Evolutionary conservation across 2,888 invertebrate genomes (phyloP).

Genomic region (Liodrosophila aerea): DNA sequence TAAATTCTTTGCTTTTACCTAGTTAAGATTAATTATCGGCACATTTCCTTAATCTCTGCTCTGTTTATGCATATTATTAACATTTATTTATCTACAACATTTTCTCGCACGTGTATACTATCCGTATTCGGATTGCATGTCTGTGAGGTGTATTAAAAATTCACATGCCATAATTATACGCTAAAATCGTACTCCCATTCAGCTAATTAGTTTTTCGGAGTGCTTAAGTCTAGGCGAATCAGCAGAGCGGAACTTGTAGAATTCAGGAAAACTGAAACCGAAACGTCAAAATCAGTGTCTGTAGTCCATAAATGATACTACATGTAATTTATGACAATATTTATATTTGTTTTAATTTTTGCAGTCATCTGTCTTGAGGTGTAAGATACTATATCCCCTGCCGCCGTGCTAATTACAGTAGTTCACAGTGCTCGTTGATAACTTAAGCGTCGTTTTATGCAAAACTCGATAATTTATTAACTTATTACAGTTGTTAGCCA

Average conservation of each 20-base stretch:
- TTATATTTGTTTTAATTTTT: slow-evolving; percentile 9
- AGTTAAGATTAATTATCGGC: too few relatives aligned
- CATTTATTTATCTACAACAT: too few relatives aligned
- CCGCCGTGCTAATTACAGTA: slow-evolving; percentile 55
- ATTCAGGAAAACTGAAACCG: slow-evolving; percentile 10
- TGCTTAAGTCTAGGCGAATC: slow-evolving; percentile 13
- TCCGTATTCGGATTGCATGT: background rate
- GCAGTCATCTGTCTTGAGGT: slow-evolving; percentile 49
- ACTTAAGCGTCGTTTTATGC: slow-evolving; percentile 64
- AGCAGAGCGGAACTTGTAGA: slow-evolving; percentile 37
- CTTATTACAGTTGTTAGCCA: slow-evolving; percentile 63
- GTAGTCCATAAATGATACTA: slow-evolving; percentile 20
- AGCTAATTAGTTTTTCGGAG: slow-evolving; percentile 34
- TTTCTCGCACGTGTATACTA: background rate
- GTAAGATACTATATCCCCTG: slow-evolving; percentile 15
- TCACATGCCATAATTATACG: too few relatives aligned
- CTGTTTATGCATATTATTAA: too few relatives aligned
- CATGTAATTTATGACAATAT: slow-evolving; percentile 39
- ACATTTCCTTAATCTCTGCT: background rate
- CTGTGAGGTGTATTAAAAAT: background rate
- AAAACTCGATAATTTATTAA: slow-evolving; percentile 75
- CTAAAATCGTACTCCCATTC: too few relatives aligned
- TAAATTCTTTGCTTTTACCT: too few relatives aligned
- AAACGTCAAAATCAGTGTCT: slow-evolving; percentile 17
- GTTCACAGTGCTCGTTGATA: slow-evolving; percentile 63